phyloP scores from a whole-genome alignment of 2,888 invertebrate genomes.

The Muschampia staudingeri region DNA sequence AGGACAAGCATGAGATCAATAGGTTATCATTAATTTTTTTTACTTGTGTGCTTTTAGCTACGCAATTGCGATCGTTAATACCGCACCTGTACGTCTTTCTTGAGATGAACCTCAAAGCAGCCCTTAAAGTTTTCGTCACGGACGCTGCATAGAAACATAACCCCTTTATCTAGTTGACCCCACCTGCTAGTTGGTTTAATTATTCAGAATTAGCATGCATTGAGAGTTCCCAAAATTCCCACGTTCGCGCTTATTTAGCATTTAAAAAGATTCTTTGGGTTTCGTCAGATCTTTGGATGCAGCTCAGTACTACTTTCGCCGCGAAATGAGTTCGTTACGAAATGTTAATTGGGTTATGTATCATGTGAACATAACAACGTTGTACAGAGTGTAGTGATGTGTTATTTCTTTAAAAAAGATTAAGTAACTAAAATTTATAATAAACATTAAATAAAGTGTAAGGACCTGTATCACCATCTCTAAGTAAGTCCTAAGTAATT shows the following conservation, averaged over 20 bases:
- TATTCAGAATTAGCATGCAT: constrained; percentile 72
- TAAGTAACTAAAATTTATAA: too few species aligned
- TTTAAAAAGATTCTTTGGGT: constrained; percentile 31
- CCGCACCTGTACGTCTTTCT: neutral
- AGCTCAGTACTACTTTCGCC: constrained; percentile 21
- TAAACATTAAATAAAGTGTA: too few species aligned
- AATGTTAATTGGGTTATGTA: neutral
- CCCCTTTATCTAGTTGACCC: constrained; percentile 83
- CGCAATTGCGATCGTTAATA: too few species aligned
- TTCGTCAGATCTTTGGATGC: constrained; percentile 30
- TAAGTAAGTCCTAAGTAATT: too few species aligned
- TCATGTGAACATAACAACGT: neutral
- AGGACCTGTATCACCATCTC: too few species aligned
- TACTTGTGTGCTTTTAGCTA: too few species aligned
- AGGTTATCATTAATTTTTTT: too few species aligned
- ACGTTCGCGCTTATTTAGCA: constrained; percentile 44
- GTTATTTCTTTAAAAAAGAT: neutral
- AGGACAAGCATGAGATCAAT: constrained; percentile 48
- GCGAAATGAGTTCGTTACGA: constrained; percentile 38
- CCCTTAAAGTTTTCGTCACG: neutral
- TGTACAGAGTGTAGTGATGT: constrained; percentile 3
- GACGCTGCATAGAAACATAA: constrained; percentile 65
- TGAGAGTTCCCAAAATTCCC: constrained; percentile 37
- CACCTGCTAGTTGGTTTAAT: constrained; percentile 83
- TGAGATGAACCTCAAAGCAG: neutral